Percentiles rank a stretch among this genome's conserved stretches.
These are phyloP conservation scores for Eledona agricola DNA, from an alignment of 2,888 invertebrate species.

Conservation along the genomic window DNA sequence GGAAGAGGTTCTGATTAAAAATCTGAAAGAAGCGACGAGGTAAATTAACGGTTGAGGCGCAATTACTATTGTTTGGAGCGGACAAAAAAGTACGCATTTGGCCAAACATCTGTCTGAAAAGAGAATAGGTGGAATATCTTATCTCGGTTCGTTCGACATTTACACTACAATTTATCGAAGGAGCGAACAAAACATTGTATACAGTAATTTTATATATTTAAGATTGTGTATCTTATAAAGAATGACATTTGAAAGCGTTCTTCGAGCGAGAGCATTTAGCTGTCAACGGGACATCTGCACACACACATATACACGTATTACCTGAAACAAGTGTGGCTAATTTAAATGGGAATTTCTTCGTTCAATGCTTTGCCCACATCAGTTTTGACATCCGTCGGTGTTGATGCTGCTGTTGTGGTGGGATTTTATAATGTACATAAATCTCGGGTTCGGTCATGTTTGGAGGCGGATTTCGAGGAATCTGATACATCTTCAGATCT, in stretches of 20 bases:
- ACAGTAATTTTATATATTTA: conserved; percentile 58
- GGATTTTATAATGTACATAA: conserved; percentile 50
- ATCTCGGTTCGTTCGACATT: conserved; percentile 50
- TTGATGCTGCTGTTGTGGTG: conserved; percentile 47
- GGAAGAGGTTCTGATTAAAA: too few relatives aligned
- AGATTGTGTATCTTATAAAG: conserved; percentile 50
- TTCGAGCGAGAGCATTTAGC: conserved; percentile 49
- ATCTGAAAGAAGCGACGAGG: background rate
- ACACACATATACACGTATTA: conserved; percentile 42
- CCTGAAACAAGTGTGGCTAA: conserved; percentile 61
- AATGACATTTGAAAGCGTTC: conserved; percentile 52
- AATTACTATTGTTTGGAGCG: conserved; percentile 14
- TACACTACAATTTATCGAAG: conserved; percentile 57
- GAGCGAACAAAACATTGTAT: conserved; percentile 53
- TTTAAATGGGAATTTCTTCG: conserved; percentile 51
- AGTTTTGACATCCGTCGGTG: conserved; percentile 50
- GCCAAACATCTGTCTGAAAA: conserved; percentile 43
- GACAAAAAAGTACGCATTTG: conserved; percentile 26
- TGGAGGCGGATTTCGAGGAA: conserved; percentile 19
- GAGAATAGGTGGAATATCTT: conserved; percentile 41
- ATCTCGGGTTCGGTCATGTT: conserved; percentile 35
- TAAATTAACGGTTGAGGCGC: conserved; percentile 7
- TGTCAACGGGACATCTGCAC: conserved; percentile 54
- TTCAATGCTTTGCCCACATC: conserved; percentile 50
- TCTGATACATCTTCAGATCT: conserved; percentile 24